Base-by-base conservation (phyloP, 2,113 vertebrate species). In the Alexandromys fortis region DNA sequence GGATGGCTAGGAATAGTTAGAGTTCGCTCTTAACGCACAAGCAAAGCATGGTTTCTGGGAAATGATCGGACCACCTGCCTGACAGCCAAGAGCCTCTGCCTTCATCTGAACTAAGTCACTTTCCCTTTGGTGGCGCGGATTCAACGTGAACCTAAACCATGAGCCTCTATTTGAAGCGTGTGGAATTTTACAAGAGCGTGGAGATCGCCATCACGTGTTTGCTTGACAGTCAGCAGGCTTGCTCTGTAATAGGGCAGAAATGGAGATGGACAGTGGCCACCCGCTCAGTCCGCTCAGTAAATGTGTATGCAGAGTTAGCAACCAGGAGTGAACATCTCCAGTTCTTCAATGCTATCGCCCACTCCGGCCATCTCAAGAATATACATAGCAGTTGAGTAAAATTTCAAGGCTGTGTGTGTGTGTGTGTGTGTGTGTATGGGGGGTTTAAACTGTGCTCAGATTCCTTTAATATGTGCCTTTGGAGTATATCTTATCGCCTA, bases 391-490 rank as follows among this genome's bases (percentile, higher is more conserved):
- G 78, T 70, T 68, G 73, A 87, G 55, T 47, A 63, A 19, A 91
- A 86, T 86, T 78, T 86, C 77, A 52, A 92, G 61, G 33, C 2
- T 12, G 49, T 49, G 11, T 49, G 49, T 49, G 49, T 49, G 49
- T 49, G 49, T 49, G 49, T 49, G 7, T 49, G 47, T 49, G 33
- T 7, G 58, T 8, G 33, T 38, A 28, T 61, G 22, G 19, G 33
- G 21, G 77, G 9, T 1, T 21, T 33, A 24, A 52, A 35, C 42
- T 55, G 1, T 92, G 10, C 33, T 70, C 72, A 55, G 28, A 47
- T 81, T 92, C 73, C 45, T 82, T 49, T 30, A 75, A 21, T 67
- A 16, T 58, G 30, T 85, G 70, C 26, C 67, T 95, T 75, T 76
- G 55, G 65, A 72, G 55, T 49, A 4, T 19, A n/a, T 9, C 17